Base-by-base conservation (phyloP, 2,888 invertebrate genomes). In the Euplexia lucipara region DNA sequence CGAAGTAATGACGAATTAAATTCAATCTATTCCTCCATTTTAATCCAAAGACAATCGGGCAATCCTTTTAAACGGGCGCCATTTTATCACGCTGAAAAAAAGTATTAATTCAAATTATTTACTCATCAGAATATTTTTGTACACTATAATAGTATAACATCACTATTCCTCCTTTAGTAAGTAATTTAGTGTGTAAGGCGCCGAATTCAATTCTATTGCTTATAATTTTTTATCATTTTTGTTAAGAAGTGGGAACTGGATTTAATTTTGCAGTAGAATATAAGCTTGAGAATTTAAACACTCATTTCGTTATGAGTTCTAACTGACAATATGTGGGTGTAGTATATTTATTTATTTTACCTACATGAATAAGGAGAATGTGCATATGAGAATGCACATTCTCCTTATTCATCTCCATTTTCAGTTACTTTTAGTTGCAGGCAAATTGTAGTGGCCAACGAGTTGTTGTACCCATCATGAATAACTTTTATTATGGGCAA, bases 111-210 rank as follows among this genome's bases (percentile, higher is more conserved):
- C 53, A 39, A 54, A 47, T 70, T 53, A 52, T 65, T 78, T 61
- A 54, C 4, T 65, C 42, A 61, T 73, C 37, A 32, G 26, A 53
- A 81, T 85, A 86, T 85, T 86, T 86, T 86, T 84, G 61, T 86
- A 86, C 75, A 75, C 72, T 32, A 64, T 64, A 59, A 59, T 72
- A 70, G 59, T 61, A 53, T 61, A 53, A 58, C 57, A 59, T 53
- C 65, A 72, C 64, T 45, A 58, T 70, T 58, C 34, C 65, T 22
- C 60, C 48, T 59, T 65, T 69, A 68, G 48, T 68, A 49, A 22
- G 62, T 79, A 78, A 75, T 49, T 44, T 76, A 81, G 69, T 26
- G 4, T 20, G 8, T 84, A 84, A 80, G 78, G 41, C 59, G 81
- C 74, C 73, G 64, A 72, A 73, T 72, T 70, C 48, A 58, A 61